Base-by-base conservation (phyloP, 2,888 invertebrate genomes). In the Chaitophorus viminalis region DNA sequence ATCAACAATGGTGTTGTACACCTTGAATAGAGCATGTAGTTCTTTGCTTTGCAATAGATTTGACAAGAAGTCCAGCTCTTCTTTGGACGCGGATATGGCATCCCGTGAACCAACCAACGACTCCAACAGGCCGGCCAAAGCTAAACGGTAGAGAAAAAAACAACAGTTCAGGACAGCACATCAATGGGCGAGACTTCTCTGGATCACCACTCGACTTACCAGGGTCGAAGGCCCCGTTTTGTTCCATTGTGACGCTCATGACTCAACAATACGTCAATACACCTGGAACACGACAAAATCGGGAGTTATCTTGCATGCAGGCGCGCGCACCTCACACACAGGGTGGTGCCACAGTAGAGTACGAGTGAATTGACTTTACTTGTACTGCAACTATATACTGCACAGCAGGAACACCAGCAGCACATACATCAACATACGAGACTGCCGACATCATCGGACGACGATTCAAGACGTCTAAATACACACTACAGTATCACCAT, bases 1-100 rank as follows among this genome's bases (percentile, higher is more conserved):
- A 90, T 94, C 95, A 89, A 95, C 93, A 90, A 97, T 96, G 92
- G 96, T 96, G 91, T 97, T 97, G 91, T 97, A 97, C 89, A 97
- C 97, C 92, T 96, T 96, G 52, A 97, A 96, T 90, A 98, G 93
- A 60, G 97, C 97, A 92, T 97, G 96, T 1, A 98, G 93, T 91
- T 97, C 96, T 91, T 95, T 96, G 11, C 96, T 97, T 91, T 96
- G 96, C 81, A 98, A 92, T 82, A 97, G 92, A 90, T 95, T 95
- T 92, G 95, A 96, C 21, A 97, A 93, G 91, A 97, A 97, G 78
- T 95, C 95, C 89, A 97, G 94, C 92, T 97, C 97, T 90, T 97
- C 96, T 83, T 93, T 93, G 89, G 95, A 95, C 89, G 94, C 94
- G 68, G 94, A 94, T 89, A 95, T 92, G 89, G 93, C 93, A 87